Evolutionary conservation across 2,888 invertebrate species (phyloP).

Genomic region (Noctua comes): DNA sequence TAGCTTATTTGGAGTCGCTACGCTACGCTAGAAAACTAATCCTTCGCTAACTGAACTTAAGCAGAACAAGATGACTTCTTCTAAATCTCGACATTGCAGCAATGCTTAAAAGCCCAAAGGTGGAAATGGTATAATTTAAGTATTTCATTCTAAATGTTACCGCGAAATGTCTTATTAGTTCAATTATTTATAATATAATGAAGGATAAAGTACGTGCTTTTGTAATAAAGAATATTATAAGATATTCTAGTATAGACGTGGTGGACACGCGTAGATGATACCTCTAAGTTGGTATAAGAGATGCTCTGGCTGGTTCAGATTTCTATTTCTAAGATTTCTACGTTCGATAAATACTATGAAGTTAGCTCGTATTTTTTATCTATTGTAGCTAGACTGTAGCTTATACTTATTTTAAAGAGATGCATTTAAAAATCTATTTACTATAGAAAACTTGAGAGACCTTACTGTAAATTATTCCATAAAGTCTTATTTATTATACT

Average conservation of each 20-base stretch:
- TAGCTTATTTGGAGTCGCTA: slow-evolving; percentile 15
- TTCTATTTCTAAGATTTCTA: slow-evolving; percentile 67
- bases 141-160: slow-evolving; percentile 54
- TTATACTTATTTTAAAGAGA: slow-evolving; percentile 57
- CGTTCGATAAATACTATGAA: slow-evolving; percentile 52
- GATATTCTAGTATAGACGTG: slow-evolving; percentile 51
- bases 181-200: slow-evolving; percentile 61
- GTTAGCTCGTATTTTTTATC: slow-evolving; percentile 58
- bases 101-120: slow-evolving; percentile 19
- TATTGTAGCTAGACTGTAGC: slow-evolving; percentile 55
- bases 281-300: slow-evolving; percentile 57
- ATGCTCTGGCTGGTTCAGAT: slow-evolving; percentile 78
- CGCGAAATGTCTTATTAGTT: slow-evolving; percentile 69
- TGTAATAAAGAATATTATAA: slow-evolving; percentile 43
- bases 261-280: slow-evolving; percentile 53
- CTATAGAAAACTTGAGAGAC: slow-evolving; percentile 52
- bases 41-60: slow-evolving; percentile 4
- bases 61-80: slow-evolving; percentile 1
- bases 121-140: slow-evolving; percentile 47
- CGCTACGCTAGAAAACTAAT: slow-evolving; percentile 9
- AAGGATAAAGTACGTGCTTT: slow-evolving; percentile 49
- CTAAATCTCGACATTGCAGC: slow-evolving; percentile 16
- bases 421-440: slow-evolving; percentile 54
- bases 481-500: slow-evolving; percentile 9
- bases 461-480: slow-evolving; percentile 33